These are phyloP conservation scores for Mongoloraphidia duomilia DNA, from an alignment of 2,888 invertebrate species.

Conservation along the genomic window DNA sequence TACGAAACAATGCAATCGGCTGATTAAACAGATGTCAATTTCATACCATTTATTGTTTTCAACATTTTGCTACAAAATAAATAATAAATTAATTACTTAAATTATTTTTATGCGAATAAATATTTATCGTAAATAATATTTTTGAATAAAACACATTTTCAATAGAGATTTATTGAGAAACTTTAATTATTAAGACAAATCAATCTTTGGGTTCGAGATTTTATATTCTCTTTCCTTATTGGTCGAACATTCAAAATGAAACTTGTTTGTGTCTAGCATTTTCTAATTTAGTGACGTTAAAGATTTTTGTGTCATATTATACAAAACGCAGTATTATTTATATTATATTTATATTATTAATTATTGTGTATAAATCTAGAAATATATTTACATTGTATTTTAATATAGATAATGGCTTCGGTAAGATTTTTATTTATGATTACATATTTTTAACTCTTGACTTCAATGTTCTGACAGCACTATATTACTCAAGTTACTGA, in stretches of 20 bases:
- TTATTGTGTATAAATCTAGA: background rate
- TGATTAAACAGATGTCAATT: too few relatives aligned
- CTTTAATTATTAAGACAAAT: background rate
- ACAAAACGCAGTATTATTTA: background rate
- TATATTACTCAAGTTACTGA: background rate
- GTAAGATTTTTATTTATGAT: background rate
- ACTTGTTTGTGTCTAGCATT: conserved; percentile 15
- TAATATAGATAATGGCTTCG: background rate
- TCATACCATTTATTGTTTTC: too few relatives aligned
- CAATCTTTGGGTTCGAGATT: conserved; percentile 14
- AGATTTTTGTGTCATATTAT: conserved; percentile 12
- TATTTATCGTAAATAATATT: background rate
- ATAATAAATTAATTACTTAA: too few relatives aligned
- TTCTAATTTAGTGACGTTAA: conserved; percentile 15
- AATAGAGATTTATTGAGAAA: conserved; percentile 3
- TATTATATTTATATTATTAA: too few relatives aligned
- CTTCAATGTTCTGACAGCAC: background rate
- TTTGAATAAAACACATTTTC: conserved; percentile 1
- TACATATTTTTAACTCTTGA: background rate
- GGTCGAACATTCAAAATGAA: conserved; percentile 22
- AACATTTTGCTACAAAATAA: too few relatives aligned
- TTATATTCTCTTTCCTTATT: conserved; percentile 17
- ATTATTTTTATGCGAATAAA: too few relatives aligned
- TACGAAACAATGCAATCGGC: too few relatives aligned
- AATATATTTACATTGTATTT: background rate